Base-by-base conservation (phyloP, 2,888 invertebrate genomes). In the Dendrolimus pini region DNA sequence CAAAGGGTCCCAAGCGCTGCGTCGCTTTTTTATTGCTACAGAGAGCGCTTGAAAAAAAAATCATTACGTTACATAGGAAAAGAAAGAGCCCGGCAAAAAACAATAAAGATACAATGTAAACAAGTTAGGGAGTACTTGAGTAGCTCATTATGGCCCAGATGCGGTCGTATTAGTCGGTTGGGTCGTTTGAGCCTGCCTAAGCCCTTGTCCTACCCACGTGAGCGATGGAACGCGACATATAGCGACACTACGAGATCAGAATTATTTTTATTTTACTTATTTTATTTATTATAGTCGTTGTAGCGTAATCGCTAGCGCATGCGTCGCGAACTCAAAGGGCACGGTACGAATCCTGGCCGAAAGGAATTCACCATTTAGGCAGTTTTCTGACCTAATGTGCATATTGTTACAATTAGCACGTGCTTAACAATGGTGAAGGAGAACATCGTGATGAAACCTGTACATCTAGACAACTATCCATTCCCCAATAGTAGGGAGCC, bases 71-170 rank as follows among this genome's bases (percentile, higher is more conserved):
- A 82, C 81, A 84, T 82, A 81, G 85, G 30, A 76, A 80, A 83
- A 83, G 81, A 82, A 86, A 83, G 77, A 83, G 75, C 77, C 78
- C 80, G 79, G 83, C 76, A 86, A 89, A 89, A 89, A 89, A 88
- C 89, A 90, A 90, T 90, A 90, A 90, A 89, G 89, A 87, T 80
- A 89, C 89, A 89, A 86, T 89, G 90, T 89, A 90, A 89, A 90
- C 90, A 90, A 88, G 89, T 89, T 89, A 89, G 79, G 80, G 83
- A 72, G 88, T 86, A 88, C 89, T 89, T 88, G 89, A 89, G 90
- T 83, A 81, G 89, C 89, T 90, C 89, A 90, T 90, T 89, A 90
- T 80, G 77, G 68, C 72, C 82, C 82, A 85, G 89, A 88, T 87
- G 85, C 85, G 82, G 72, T 69, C 70, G 84, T 81, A 85, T 88